These are phyloP conservation scores for Palaemon carinicauda DNA, from an alignment of 1,140 invertebrate genomes.

Conservation along the genomic window DNA sequence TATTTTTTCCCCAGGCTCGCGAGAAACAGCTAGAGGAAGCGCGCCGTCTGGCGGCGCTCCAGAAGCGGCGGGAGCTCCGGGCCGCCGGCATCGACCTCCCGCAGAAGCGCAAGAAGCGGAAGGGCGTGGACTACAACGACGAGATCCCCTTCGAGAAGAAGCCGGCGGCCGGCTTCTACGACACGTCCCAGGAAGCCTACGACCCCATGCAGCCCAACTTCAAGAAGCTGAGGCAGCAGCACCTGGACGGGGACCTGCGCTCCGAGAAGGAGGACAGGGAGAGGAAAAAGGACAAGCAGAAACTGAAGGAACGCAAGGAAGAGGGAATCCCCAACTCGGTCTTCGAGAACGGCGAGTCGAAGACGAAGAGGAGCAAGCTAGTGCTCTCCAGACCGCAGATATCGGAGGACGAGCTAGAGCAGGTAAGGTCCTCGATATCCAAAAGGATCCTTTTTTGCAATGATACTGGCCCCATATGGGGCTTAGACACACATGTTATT, in stretches of 20 bases:
- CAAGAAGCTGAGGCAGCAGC: conserved; percentile 86
- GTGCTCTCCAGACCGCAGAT: conserved; percentile 97
- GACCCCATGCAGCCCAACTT: conserved; percentile 91
- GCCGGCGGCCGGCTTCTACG: conserved; percentile 91
- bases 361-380: conserved; percentile 90
- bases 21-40: conserved; percentile 99
- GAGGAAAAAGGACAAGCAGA: conserved; percentile 88
- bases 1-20: conserved; percentile 71
- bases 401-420: conserved; percentile 78
- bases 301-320: conserved; percentile 93
- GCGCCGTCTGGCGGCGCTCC: conserved; percentile 90
- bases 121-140: conserved; percentile 95
- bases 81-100: conserved; percentile 94
- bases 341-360: conserved; percentile 86
- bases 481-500: too few species aligned
- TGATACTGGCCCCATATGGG: too few species aligned
- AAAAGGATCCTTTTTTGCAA: too few species aligned
- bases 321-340: conserved; percentile 94
- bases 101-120: conserved; percentile 77
- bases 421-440: too few species aligned
- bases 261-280: conserved; percentile 90
- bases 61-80: conserved; percentile 92
- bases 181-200: conserved; percentile 87
- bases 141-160: conserved; percentile 98
- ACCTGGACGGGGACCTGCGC: conserved; percentile 90